Evolutionary conservation across 2,888 invertebrate species (phyloP).

Genomic region (Luperina testacea): DNA sequence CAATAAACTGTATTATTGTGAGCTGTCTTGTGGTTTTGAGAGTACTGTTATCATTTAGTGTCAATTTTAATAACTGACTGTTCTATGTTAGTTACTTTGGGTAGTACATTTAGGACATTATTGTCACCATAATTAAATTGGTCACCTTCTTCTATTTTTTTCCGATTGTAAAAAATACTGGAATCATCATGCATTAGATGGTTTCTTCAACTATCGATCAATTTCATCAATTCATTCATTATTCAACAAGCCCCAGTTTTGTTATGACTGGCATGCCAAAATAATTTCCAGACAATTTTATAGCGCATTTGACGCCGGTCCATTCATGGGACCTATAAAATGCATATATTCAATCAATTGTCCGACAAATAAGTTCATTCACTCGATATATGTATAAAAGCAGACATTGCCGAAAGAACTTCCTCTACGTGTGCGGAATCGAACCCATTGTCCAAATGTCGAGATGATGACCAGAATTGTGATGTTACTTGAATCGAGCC

Average conservation of each 20-base stretch:
- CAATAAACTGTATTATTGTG: constrained; percentile 8
- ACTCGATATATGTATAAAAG: constrained; percentile 41
- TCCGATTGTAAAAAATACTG: too few relatives aligned
- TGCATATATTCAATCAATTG: constrained; percentile 48
- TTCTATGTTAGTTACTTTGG: neutral
- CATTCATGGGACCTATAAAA: constrained; percentile 42
- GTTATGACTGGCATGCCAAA: constrained; percentile 23
- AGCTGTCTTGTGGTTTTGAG: constrained; percentile 12
- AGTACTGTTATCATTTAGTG: neutral
- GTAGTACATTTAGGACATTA: neutral
- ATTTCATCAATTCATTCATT: constrained; percentile 2
- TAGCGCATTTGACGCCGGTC: constrained; percentile 34
- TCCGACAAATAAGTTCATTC: constrained; percentile 64
- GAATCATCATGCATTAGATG: neutral
- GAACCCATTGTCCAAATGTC: constrained; percentile 62
- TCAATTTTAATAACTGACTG: neutral
- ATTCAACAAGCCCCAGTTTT: constrained; percentile 20
- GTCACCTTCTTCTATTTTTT: neutral
- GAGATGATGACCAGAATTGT: constrained; percentile 64
- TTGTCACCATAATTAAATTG: neutral
- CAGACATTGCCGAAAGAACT: constrained; percentile 66
- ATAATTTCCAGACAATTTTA: constrained; percentile 38
- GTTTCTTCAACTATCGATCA: neutral
- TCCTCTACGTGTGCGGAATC: constrained; percentile 73
- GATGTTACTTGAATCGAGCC: constrained; percentile 59